Conservation (phyloP, 2,888 invertebrate species). For the Lottia gigantea region DNA sequence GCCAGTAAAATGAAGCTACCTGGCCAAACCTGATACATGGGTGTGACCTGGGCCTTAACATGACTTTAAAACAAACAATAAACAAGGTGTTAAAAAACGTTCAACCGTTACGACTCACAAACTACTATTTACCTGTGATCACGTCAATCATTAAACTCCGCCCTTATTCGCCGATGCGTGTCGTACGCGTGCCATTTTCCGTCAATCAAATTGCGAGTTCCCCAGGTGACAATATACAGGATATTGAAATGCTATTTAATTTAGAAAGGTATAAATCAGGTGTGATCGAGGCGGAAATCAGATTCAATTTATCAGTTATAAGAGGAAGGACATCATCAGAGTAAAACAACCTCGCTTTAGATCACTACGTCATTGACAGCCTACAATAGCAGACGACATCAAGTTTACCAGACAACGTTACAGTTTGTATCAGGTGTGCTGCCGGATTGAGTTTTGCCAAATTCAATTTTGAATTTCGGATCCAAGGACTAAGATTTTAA, state of each 20-base stretch:
- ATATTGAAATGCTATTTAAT: neutral
- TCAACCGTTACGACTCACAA: neutral
- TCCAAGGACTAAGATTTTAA: too few species aligned
- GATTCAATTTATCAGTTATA: neutral
- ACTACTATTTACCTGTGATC: neutral
- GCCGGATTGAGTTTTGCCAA: too few species aligned
- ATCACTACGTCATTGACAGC: too few species aligned
- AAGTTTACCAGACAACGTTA: too few species aligned
- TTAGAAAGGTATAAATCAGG: constrained; percentile 8
- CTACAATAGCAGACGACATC: too few species aligned
- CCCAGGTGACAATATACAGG: constrained; percentile 1
- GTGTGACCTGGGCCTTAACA: neutral
- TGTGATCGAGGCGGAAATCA: neutral
- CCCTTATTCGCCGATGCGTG: constrained; percentile 21
- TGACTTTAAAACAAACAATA: neutral
- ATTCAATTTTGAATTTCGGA: too few species aligned
- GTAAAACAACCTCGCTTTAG: too few species aligned
- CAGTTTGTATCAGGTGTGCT: too few species aligned
- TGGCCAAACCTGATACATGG: neutral
- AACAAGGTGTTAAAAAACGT: neutral
- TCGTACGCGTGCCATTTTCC: constrained; percentile 27
- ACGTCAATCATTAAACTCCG: constrained; percentile 17
- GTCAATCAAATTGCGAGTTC: constrained; percentile 20
- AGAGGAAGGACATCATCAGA: constrained; percentile 4
- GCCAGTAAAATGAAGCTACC: neutral